These are phyloP conservation scores for Pseudopleuronectes americanus DNA, from an alignment of 2,797 vertebrate genomes.

Conservation along the genomic window DNA sequence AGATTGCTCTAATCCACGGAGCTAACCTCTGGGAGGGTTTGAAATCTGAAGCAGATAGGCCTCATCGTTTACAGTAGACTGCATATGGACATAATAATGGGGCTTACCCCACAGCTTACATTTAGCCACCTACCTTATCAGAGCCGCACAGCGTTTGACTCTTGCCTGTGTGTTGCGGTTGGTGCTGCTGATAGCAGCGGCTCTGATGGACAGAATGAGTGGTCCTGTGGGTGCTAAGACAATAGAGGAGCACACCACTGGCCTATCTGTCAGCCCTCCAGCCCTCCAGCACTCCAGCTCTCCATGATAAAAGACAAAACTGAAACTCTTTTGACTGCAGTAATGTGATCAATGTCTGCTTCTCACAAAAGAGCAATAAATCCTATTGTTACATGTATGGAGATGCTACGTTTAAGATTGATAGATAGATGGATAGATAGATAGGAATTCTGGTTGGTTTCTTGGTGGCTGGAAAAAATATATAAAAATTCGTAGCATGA, in stretches of 20 bases:
- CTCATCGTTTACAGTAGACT: constrained; percentile 38
- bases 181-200: constrained; percentile 17
- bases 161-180: constrained; percentile 15
- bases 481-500: too few relatives aligned
- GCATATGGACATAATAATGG: constrained; percentile 22
- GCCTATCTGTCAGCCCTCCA: constrained; percentile 1
- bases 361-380: background rate
- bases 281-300: background rate
- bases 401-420: background rate
- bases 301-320: background rate
- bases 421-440: too few relatives aligned
- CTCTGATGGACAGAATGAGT: background rate
- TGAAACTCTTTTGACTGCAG: background rate
- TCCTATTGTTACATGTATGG: background rate
- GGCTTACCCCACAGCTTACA: constrained; percentile 37
- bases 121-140: constrained; percentile 36
- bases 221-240: constrained; percentile 2
- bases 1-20: constrained; percentile 46
- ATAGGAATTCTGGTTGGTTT: too few relatives aligned
- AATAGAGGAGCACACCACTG: background rate
- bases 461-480: too few relatives aligned
- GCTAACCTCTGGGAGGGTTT: constrained; percentile 25
- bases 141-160: constrained; percentile 21
- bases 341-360: background rate
- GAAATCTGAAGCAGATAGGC: constrained; percentile 40